Percentiles rank a stretch among this genome's conserved stretches.
Evolutionary conservation across 53 echinoderm and acorn worm species (phyloP).

Genomic region (Hippasteria phrygiana): DNA sequence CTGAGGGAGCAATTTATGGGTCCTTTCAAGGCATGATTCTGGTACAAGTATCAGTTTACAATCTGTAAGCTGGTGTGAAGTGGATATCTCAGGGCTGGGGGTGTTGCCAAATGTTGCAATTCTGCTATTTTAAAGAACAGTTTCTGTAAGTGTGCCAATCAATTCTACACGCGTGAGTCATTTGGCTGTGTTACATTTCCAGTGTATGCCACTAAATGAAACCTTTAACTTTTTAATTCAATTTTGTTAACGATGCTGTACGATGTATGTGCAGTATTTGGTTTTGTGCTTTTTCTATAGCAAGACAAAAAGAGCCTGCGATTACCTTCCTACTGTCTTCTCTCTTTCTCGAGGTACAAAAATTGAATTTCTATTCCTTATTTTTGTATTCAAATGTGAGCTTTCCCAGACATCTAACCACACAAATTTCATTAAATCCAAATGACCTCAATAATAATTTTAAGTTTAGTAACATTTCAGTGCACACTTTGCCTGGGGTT

Average conservation of each 20-base stretch:
- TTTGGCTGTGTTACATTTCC: not conserved
- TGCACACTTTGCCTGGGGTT: not conserved
- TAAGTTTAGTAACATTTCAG: not conserved
- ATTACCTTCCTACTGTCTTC: too few relatives aligned
- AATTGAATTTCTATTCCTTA: not conserved
- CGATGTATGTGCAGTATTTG: too few relatives aligned
- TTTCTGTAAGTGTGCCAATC: conserved; percentile 32
- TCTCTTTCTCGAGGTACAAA: too few relatives aligned
- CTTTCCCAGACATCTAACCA: not conserved
- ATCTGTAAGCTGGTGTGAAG: conserved; percentile 30
- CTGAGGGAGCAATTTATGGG: conserved; percentile 13
- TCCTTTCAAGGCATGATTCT: conserved; percentile 32
- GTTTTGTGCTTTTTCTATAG: too few relatives aligned
- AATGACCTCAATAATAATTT: not conserved
- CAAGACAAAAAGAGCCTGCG: too few relatives aligned
- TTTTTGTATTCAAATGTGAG: not conserved
- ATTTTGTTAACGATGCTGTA: too few relatives aligned
- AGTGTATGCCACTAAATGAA: not conserved
- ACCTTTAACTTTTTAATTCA: too few relatives aligned
- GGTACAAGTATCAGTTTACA: conserved; percentile 53
- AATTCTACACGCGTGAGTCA: not conserved
- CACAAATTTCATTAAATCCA: not conserved
- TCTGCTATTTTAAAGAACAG: conserved; percentile 19
- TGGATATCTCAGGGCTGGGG: conserved; percentile 31
- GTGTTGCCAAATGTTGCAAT: conserved; percentile 26